phyloP scores from a whole-genome alignment of 2,113 vertebrate species.

The Terrapene triunguis region DNA sequence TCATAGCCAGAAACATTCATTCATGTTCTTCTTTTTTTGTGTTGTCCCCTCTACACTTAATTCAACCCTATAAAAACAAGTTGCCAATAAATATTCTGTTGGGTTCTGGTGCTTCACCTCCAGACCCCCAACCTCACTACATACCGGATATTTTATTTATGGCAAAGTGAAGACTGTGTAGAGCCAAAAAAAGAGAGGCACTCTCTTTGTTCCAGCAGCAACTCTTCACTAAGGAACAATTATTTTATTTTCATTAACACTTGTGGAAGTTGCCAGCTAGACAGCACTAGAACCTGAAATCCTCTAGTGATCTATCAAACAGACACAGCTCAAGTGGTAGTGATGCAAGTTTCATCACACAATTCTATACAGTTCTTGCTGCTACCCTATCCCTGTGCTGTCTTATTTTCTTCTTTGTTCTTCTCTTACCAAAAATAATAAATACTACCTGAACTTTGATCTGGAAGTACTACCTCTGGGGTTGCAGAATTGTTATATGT shows the following conservation, averaged over 20 bases:
- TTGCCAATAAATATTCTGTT: neutral
- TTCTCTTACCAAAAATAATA: neutral
- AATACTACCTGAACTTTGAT: neutral
- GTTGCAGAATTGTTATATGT: neutral
- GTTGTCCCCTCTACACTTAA: neutral
- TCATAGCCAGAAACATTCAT: neutral
- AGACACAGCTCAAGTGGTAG: fast-evolving
- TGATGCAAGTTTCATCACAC: fast-evolving
- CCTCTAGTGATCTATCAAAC: neutral
- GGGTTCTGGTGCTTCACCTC: neutral
- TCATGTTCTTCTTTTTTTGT: neutral
- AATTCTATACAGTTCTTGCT: neutral
- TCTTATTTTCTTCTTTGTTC: neutral
- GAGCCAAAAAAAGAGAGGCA: neutral
- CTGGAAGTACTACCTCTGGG: neutral
- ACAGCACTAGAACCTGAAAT: neutral
- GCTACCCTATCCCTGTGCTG: neutral
- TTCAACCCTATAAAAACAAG: neutral
- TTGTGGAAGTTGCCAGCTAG: neutral
- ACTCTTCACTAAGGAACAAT: neutral
- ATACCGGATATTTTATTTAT: neutral
- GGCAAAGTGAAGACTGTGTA: neutral
- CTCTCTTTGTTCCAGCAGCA: neutral
- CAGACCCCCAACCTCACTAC: neutral
- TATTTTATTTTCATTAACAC: neutral